phyloP scores from a whole-genome alignment of 2,797 vertebrate genomes.

The Mionectes olivaceus region DNA sequence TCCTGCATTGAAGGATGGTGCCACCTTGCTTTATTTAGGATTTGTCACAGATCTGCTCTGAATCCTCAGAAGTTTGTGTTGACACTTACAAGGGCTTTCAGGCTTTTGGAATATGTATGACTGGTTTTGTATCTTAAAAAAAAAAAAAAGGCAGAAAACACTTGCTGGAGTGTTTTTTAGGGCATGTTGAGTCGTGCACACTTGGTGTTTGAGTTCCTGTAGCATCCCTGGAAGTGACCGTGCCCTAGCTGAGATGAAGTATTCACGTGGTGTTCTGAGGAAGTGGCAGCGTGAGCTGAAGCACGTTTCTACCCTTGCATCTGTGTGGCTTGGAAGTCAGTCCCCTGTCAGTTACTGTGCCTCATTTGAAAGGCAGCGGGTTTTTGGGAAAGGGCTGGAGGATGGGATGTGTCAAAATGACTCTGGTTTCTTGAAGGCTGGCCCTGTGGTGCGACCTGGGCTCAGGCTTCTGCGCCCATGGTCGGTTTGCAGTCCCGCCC shows the following conservation, averaged over 20 bases:
- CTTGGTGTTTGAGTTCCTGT: background rate
- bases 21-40: background rate
- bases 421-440: background rate
- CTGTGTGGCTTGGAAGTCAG: background rate
- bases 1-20: background rate
- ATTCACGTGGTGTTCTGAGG: fast-evolving
- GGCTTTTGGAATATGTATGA: background rate
- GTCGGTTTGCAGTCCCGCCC: fast-evolving
- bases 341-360: background rate
- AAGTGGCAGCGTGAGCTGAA: background rate
- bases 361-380: fast-evolving
- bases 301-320: fast-evolving
- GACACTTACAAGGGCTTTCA: background rate
- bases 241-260: background rate
- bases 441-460: background rate
- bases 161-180: background rate
- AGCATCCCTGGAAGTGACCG: background rate
- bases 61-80: background rate
- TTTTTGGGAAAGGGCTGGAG: background rate
- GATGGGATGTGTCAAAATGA: background rate
- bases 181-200: background rate
- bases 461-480: fast-evolving
- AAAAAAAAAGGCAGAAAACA: background rate
- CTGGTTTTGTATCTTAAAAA: background rate
- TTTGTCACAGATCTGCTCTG: background rate